Conservation (phyloP, 2,888 invertebrate species). For the Himalopsyche japonica region DNA sequence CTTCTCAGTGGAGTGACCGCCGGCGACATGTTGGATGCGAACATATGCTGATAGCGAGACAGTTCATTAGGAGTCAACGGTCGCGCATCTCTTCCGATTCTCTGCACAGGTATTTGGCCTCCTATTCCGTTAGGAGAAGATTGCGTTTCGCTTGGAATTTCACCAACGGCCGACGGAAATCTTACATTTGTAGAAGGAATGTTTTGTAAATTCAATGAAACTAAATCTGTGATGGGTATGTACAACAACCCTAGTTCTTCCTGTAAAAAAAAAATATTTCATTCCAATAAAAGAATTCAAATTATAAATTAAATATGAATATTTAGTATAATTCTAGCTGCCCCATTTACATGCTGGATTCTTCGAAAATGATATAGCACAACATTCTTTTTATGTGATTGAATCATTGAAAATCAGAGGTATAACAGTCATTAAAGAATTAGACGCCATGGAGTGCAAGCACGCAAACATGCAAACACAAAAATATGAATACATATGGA, state of each 20-base stretch:
- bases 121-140: slow-evolving; percentile 43
- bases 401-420: too few species aligned
- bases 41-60: slow-evolving; percentile 49
- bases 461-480: too few species aligned
- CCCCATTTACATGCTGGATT: too few species aligned
- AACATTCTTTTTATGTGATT: too few species aligned
- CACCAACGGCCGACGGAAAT: slow-evolving; percentile 43
- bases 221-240: slow-evolving; percentile 54
- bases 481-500: too few species aligned
- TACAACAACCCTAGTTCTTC: slow-evolving; percentile 57
- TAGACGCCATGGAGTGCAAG: too few species aligned
- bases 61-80: slow-evolving; percentile 59
- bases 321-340: too few species aligned
- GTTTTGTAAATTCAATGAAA: slow-evolving; percentile 50
- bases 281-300: neutral
- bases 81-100: slow-evolving; percentile 61
- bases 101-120: slow-evolving; percentile 60
- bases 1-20: neutral
- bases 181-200: slow-evolving; percentile 45
- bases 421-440: too few species aligned
- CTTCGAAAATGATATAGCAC: too few species aligned
- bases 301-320: too few species aligned
- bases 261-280: slow-evolving; percentile 44
- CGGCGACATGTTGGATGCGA: slow-evolving; percentile 40
- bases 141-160: slow-evolving; percentile 40